Base-by-base conservation (phyloP, 2,888 invertebrate genomes). In the Cartodere bifasciata region DNA sequence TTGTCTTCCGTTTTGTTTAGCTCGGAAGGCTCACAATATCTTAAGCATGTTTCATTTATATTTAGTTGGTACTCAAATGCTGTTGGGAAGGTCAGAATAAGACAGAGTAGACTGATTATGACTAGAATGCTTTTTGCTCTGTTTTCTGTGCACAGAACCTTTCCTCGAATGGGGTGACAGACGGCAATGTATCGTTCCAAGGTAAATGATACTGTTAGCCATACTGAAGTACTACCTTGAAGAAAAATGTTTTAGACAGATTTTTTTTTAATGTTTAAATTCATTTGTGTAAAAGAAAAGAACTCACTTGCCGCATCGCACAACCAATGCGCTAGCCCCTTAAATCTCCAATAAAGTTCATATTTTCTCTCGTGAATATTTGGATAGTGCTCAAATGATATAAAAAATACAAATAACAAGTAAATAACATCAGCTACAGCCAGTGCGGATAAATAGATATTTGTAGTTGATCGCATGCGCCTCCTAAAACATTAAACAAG, bases 101-200 rank as follows among this genome's bases (percentile, higher is more conserved):
- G 59, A 46, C 75, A 75, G 31, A 72, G 58, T 9, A 74, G 45
- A 41, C 69, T 67, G 13, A 74, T 68, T 16, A 63, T 50, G 29
- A 67, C 54, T 32, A 77, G 75, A 39, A 77, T 72, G 48, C 66
- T 64, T 53, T 75, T 71, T 11, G 81, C 81, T 41, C 78, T 61
- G 26, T 70, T 65, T 48, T 78, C 75, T 2, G 80, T 80, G 56
- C 78, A 79, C 44, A 74, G 58, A 26, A 70, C 68, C 56, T 74
- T 74, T 23, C 79, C 76, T 38, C 69, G 66, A 53, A 82, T 70
- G 11, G 81, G 81, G 57, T 79, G 73, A 46, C 78, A 75, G 13
- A 81, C 79, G 14, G 78, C 79, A 38, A 81, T 74, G 60, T 78
- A 81, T 28, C 82, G 65, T 57, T 82, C 81, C 32, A 81, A 63